Evolutionary conservation across 2,888 invertebrate species (phyloP), one percentile per base, ranked within the genome.

Genomic region (Drosophila glabriapex): DNA sequence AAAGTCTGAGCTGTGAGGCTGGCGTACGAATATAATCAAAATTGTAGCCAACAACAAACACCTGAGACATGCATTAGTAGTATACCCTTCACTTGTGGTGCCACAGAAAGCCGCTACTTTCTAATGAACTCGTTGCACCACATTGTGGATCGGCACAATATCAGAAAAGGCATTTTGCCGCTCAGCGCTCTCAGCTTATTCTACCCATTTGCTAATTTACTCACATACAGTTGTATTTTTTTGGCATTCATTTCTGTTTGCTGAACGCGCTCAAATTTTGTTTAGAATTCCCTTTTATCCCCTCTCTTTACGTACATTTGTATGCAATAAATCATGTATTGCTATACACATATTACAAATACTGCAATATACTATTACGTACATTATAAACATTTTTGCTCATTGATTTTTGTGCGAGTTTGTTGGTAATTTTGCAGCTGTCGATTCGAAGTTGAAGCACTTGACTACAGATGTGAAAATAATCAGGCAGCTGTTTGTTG

Each of bases 101-200:
- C 67, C 78, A 67, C 74, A 54, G 65, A 83, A 78, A 78, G 79
- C 67, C 63, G 69, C 80, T 79, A 75, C 88, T 89, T 89, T 89
- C 85, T 82, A 85, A 86, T 84, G 65, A 84, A 85, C 77, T 68
- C 55, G 65, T 55, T 73, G 66, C 77, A 63, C 61, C 59, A 10
- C 10, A 73, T 54, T 73, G 68, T 43, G 4, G 62, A 77, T 80
- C 58, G 39, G 28, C 52, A 22, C 12, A 35, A 25, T 41, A 55
- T 71, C 53, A 10, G 33, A 39, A 16, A 60, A 70, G 52, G 55
- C 54, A 56, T 54, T 54, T 54, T 52, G 41, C 59, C 46, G 55
- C 67, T 68, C 50, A 58, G 25, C 39, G 37, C 64, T 58, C 63
- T 37, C 46, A 22, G 29, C 31, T 7, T 22, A n/a, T 53, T 52